Conservation (phyloP, 2,113 vertebrate species). For the Furnarius figulus region DNA sequence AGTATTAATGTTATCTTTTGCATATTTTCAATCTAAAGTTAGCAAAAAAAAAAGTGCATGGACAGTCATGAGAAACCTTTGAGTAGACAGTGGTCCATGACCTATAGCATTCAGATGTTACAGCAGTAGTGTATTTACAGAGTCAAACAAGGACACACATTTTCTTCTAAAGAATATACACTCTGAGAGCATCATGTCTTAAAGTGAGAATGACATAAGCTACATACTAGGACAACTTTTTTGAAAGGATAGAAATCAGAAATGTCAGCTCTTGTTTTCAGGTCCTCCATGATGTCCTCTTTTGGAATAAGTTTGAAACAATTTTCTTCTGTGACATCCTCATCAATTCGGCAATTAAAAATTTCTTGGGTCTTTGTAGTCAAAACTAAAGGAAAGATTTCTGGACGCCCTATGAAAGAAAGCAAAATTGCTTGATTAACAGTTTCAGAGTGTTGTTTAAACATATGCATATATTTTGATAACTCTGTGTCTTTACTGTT, state of each 20-base stretch:
- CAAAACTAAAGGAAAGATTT: slow-evolving; percentile 87
- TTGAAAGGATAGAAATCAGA: slow-evolving; percentile 91
- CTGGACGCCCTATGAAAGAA: slow-evolving; percentile 78
- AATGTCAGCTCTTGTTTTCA: slow-evolving; percentile 82
- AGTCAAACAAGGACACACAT: not conserved
- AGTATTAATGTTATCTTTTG: not conserved
- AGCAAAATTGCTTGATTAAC: not conserved
- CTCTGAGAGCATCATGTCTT: not conserved
- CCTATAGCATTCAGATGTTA: not conserved
- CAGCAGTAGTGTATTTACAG: not conserved
- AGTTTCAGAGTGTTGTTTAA: not conserved
- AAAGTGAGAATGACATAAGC: not conserved
- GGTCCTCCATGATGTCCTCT: slow-evolving; percentile 85
- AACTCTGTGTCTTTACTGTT: not conserved
- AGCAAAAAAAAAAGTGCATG: not conserved
- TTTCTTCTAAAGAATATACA: not conserved
- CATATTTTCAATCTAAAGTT: not conserved
- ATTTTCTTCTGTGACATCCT: slow-evolving; percentile 83
- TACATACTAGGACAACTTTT: slow-evolving; percentile 80
- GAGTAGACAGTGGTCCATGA: not conserved
- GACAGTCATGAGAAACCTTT: not conserved
- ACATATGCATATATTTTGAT: not conserved
- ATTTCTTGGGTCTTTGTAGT: slow-evolving; percentile 89
- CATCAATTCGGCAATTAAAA: slow-evolving; percentile 81
- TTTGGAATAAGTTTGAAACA: slow-evolving; percentile 87